Evolutionary conservation across 2,797 vertebrate genomes (phyloP), one percentile per base, ranked within the genome.

Genomic region (Brachyrhaphis roseni): DNA sequence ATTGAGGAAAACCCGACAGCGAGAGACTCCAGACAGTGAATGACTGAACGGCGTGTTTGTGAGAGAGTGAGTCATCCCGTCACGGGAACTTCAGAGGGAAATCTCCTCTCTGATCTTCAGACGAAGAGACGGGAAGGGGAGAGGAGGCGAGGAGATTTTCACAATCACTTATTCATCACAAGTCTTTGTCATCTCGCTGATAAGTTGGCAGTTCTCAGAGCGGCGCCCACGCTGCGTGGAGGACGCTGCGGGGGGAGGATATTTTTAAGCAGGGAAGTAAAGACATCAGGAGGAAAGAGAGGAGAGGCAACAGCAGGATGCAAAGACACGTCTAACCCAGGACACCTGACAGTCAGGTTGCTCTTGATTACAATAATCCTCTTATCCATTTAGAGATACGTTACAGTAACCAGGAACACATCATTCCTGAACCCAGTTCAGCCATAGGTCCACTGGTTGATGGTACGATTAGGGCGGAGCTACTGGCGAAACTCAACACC

Each of bases 141-240:
- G 80, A 41, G 34, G 45, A 49, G 28, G 0, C 5, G 64, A 72
- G 79, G 36, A 26, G 2, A 43, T 82, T 81, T 82, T 82, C 83
- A 81, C 75, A 53, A 87, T 91, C 75, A 92, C 83, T 91, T 85
- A 89, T 91, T 91, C 70, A 91, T 86, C 84, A 75, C 31, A 77
- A 78, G 83, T 51, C 64, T 90, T 79, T 76, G 79, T 75, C 77
- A 55, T 74, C 1, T 82, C 16, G 34, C 43, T 36, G 78, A 83
- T 75, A 47, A 55, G 55, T 28, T 80, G 79, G 81, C 86, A 86
- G 81, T 18, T 80, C 47, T 8, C 71, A 75, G 49, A 45, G 78
- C 76, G 28, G 78, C 76, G 28, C 62, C 39, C 53, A 10, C 66
- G 16, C 64, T 28, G 23, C 20, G 3, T 18, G 20, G 64, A 68